Evolutionary conservation across 2,113 vertebrate species (phyloP).

Genomic region (Capra hircus): DNA sequence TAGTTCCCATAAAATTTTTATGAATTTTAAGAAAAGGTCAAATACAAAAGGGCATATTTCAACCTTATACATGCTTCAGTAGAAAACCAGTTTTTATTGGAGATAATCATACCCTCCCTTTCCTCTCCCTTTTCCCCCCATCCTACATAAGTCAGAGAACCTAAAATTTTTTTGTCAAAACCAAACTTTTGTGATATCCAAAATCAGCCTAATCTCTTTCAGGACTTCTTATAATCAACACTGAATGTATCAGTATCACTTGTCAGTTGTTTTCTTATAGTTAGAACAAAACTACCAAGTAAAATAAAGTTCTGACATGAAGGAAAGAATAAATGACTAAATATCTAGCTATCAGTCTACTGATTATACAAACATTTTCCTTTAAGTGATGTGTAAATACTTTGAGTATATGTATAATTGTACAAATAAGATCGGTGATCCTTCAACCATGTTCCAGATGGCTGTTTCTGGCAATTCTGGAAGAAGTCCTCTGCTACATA

Average conservation of each 20-base stretch:
- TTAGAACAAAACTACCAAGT: constrained; percentile 13
- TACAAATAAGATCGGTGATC: not conserved
- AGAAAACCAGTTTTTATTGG: not conserved
- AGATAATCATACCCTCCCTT: not conserved
- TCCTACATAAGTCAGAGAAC: not conserved
- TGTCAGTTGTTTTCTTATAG: not conserved
- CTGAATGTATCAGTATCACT: not conserved
- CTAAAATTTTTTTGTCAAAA: not conserved
- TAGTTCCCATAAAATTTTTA: constrained; percentile 35
- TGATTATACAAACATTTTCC: not conserved
- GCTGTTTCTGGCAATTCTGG: not conserved
- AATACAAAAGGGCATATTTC: not conserved
- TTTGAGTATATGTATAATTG: not conserved
- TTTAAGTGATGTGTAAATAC: not conserved
- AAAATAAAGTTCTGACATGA: not conserved
- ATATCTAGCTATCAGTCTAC: not conserved
- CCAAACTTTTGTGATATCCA: not conserved
- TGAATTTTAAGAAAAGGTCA: constrained; percentile 19
- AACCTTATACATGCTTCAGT: not conserved
- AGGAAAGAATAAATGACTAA: not conserved
- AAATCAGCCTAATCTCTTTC: not conserved
- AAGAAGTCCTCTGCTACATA: not conserved
- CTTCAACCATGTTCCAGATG: not conserved
- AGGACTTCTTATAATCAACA: not conserved
- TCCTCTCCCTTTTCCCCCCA: not conserved